Percentiles rank a stretch among this genome's conserved stretches.
Evolutionary conservation across 1,140 invertebrate genomes (phyloP).

Genomic region (Sarcophaga peregrina): DNA sequence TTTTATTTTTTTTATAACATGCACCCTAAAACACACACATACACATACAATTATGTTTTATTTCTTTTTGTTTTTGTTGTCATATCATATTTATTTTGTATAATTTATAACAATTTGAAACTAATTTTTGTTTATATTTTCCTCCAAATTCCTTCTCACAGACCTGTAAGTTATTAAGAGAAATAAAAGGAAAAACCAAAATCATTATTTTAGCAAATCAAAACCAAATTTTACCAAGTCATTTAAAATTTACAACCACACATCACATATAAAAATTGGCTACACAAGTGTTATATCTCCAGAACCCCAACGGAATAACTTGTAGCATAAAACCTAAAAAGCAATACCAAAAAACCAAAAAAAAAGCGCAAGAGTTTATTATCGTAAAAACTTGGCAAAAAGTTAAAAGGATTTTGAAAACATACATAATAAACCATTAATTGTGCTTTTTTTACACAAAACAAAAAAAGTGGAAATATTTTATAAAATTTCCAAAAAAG

Average conservation of each 20-base stretch:
- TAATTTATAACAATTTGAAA: not conserved
- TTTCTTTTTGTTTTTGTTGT: too few relatives aligned
- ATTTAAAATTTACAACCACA: not conserved
- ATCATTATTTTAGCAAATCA: not conserved
- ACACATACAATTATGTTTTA: not conserved
- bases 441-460: constrained; percentile 52
- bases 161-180: constrained; percentile 39
- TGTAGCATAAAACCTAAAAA: not conserved
- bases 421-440: constrained; percentile 63
- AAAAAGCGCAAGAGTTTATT: constrained; percentile 61
- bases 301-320: not conserved
- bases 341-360: constrained; percentile 7
- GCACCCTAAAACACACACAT: not conserved
- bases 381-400: constrained; percentile 59
- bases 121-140: constrained; percentile 41
- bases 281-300: not conserved
- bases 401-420: constrained; percentile 47
- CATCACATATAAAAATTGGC: not conserved
- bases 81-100: not conserved
- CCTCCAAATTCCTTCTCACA: constrained; percentile 19
- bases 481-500: constrained; percentile 35
- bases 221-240: not conserved
- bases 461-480: constrained; percentile 23
- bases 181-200: not conserved
- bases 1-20: not conserved